Evolutionary conservation across 2,113 vertebrate genomes (phyloP).

Genomic region (Alligator mississippiensis): DNA sequence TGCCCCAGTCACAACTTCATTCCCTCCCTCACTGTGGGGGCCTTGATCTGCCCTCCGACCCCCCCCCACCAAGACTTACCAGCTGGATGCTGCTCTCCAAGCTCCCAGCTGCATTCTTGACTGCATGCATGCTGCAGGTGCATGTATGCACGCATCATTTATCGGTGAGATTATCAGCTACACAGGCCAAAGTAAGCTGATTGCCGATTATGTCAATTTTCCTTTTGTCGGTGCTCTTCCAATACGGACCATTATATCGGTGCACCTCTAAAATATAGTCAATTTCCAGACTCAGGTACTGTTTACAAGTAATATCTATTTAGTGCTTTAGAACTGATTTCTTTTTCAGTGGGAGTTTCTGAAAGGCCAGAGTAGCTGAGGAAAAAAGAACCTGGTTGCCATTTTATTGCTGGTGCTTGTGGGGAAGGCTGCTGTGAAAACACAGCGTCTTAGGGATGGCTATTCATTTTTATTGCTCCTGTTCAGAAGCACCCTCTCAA

Average conservation of each 20-base stretch:
- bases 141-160: too few relatives aligned
- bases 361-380: not conserved
- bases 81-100: too few relatives aligned
- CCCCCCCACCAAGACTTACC: too few relatives aligned
- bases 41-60: too few relatives aligned
- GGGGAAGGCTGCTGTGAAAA: not conserved
- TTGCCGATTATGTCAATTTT: not conserved
- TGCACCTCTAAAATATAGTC: conserved; percentile 86
- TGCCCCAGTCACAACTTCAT: too few relatives aligned
- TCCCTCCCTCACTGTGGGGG: too few relatives aligned
- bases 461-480: not conserved
- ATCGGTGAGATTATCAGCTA: too few relatives aligned
- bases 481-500: not conserved
- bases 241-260: too few relatives aligned
- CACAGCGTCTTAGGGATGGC: not conserved
- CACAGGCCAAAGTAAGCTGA: too few relatives aligned
- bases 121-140: not conserved
- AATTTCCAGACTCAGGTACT: conserved; percentile 93
- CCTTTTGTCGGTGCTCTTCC: conserved; percentile 62
- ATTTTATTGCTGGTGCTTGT: fast-evolving
- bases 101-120: not conserved
- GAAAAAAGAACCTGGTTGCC: not conserved
- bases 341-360: fast-evolving
- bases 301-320: not conserved
- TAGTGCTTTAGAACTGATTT: fast-evolving